Conservation (phyloP, 2,888 invertebrate species). For the Stenodema calcarata region DNA sequence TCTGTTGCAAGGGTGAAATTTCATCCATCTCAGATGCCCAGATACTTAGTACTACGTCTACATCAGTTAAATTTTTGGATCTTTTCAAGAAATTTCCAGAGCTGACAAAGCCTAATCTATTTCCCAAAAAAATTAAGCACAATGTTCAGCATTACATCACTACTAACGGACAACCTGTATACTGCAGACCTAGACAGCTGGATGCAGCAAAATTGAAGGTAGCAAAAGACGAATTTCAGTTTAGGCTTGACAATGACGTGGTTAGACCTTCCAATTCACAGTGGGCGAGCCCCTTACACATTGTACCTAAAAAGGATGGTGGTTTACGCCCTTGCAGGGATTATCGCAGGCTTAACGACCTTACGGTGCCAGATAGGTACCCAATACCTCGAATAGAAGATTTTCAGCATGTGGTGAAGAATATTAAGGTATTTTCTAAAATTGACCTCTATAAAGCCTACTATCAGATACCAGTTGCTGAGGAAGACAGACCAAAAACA, state of each 20-base stretch:
- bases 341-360: constrained; percentile 60
- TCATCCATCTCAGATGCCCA: not conserved
- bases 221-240: constrained; percentile 59
- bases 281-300: not conserved
- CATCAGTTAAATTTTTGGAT: not conserved
- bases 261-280: constrained; percentile 61
- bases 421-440: constrained; percentile 48
- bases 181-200: not conserved
- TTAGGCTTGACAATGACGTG: constrained; percentile 60
- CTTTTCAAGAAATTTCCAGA: not conserved
- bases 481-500: constrained; percentile 30
- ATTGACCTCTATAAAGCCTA: constrained; percentile 44
- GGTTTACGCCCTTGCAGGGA: constrained; percentile 60
- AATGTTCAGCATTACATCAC: constrained; percentile 40
- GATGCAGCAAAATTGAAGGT: constrained; percentile 54
- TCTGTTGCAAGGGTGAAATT: not conserved
- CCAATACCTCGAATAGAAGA: constrained; percentile 60
- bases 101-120: not conserved
- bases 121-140: constrained; percentile 23
- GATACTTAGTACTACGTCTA: not conserved
- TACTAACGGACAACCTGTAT: constrained; percentile 56
- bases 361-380: constrained; percentile 60
- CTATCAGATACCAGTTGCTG: constrained; percentile 37
- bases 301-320: constrained; percentile 51
- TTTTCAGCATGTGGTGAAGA: constrained; percentile 56